Conservation (phyloP, 2,888 invertebrate species). For the Acleris sparsana region DNA sequence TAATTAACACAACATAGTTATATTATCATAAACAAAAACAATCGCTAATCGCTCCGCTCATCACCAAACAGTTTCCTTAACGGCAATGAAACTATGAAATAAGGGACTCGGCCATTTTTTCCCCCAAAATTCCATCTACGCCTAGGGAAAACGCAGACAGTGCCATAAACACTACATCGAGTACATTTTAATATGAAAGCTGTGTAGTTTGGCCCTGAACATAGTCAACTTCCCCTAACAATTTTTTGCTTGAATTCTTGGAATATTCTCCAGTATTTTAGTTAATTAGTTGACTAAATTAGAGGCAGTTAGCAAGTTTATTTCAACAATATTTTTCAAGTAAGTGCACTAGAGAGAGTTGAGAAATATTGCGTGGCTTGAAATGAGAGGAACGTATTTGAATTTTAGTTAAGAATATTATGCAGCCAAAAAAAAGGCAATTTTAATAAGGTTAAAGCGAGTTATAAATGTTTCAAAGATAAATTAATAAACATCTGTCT, state of each 20-base stretch:
- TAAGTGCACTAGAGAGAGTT: slow-evolving; percentile 28
- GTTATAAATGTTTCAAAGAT: no score
- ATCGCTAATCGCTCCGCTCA: slow-evolving; percentile 15
- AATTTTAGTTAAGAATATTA: not conserved
- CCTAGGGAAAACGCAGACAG: slow-evolving; percentile 47
- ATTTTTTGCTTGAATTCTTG: slow-evolving; percentile 40
- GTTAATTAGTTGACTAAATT: slow-evolving; percentile 48
- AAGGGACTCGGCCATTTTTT: slow-evolving; percentile 45
- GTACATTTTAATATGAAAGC: no score
- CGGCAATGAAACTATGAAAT: slow-evolving; percentile 38
- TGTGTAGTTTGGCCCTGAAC: no score
- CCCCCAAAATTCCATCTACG: slow-evolving; percentile 44
- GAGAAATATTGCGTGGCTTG: slow-evolving; percentile 8
- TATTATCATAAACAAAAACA: not conserved
- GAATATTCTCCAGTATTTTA: slow-evolving; percentile 39
- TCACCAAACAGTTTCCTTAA: not conserved
- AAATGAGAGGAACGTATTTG: slow-evolving; percentile 12
- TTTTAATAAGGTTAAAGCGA: not conserved
- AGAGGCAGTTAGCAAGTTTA: slow-evolving; percentile 40
- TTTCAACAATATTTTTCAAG: slow-evolving; percentile 33
- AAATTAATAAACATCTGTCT: no score
- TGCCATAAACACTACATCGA: no score
- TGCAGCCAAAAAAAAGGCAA: not conserved
- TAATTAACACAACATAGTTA: no score
- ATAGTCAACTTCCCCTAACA: slow-evolving; percentile 46